A percentile compares a stretch with the other conserved stretches of the same genome.
phyloP scores from a whole-genome alignment of 2,888 invertebrate species.

The Andrena praecox region DNA sequence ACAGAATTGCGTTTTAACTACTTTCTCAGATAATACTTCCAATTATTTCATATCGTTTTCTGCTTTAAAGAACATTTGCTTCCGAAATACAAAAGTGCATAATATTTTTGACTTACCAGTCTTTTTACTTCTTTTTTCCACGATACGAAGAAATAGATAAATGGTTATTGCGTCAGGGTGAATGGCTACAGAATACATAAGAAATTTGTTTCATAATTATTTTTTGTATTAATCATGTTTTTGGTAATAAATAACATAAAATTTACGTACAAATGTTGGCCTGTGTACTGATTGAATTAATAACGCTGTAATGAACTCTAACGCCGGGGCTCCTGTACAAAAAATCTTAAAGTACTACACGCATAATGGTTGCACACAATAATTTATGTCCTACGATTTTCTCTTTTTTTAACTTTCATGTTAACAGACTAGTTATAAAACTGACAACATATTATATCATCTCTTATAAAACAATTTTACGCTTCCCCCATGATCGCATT shows the following conservation, averaged over 20 bases:
- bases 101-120: no score
- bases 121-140: no score
- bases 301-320: conserved; percentile 17
- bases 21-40: no score
- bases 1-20: no score
- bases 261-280: conserved; percentile 30
- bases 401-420: conserved; percentile 13
- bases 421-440: conserved; percentile 53
- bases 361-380: conserved; percentile 33
- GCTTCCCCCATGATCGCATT: conserved; percentile 13
- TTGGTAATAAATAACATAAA: conserved; percentile 54
- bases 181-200: no score
- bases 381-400: conserved; percentile 33
- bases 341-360: conserved; percentile 23
- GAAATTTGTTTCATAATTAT: neutral
- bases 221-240: conserved; percentile 41
- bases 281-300: conserved; percentile 16
- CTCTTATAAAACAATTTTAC: conserved; percentile 22
- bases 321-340: conserved; percentile 28
- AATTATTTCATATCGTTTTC: no score
- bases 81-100: no score
- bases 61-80: no score
- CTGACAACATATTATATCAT: conserved; percentile 40
- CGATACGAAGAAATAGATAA: no score
- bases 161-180: no score